These are phyloP conservation scores for Stenoptilia bipunctidactyla DNA, from an alignment of 2,888 invertebrate genomes.

Conservation along the genomic window DNA sequence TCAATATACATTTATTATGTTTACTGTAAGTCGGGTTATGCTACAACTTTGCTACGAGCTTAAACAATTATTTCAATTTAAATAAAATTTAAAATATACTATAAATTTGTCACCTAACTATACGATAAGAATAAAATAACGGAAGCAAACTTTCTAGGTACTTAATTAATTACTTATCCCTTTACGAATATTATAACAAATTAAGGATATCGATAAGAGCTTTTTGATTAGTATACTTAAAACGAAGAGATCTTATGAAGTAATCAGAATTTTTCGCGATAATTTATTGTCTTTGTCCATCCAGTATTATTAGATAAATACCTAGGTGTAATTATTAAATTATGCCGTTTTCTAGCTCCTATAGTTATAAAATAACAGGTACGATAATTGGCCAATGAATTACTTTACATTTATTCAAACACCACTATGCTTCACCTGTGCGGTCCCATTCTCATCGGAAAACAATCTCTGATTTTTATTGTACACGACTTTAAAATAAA, in stretches of 20 bases:
- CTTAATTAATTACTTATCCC: constrained; percentile 33
- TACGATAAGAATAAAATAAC: constrained; percentile 28
- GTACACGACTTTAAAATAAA: too few relatives aligned
- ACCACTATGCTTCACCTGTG: constrained; percentile 5
- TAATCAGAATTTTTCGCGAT: constrained; percentile 59
- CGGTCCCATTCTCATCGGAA: too few relatives aligned
- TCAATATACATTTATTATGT: background rate
- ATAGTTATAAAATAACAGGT: constrained; percentile 46
- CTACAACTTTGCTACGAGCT: constrained; percentile 43
- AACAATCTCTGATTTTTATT: too few relatives aligned
- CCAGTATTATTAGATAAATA: constrained; percentile 68
- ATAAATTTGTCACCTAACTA: constrained; percentile 35
- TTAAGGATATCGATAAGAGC: constrained; percentile 60
- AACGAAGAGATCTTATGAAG: constrained; percentile 62
- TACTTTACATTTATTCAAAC: constrained; percentile 24
- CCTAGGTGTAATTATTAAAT: constrained; percentile 44
- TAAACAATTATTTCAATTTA: constrained; percentile 30
- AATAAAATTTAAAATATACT: constrained; percentile 26
- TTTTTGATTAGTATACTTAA: constrained; percentile 64
- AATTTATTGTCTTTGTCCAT: constrained; percentile 64
- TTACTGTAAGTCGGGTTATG: constrained; percentile 15
- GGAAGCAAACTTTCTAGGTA: constrained; percentile 28
- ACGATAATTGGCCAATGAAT: constrained; percentile 40
- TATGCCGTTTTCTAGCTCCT: constrained; percentile 48
- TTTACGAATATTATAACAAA: constrained; percentile 38